phyloP scores from a whole-genome alignment of 2,113 vertebrate genomes.

The Bufo gargarizans region DNA sequence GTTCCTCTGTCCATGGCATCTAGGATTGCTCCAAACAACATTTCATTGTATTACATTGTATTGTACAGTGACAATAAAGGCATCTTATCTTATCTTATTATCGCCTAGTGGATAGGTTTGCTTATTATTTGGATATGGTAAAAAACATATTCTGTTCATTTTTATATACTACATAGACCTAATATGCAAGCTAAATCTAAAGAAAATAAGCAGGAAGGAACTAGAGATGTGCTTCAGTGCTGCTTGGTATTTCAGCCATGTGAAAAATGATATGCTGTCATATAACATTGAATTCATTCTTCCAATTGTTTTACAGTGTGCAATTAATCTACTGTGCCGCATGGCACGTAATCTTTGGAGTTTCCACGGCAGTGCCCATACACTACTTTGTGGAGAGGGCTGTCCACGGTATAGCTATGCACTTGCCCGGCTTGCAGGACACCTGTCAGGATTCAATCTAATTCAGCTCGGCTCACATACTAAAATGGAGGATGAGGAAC shows the following conservation, averaged over 20 bases:
- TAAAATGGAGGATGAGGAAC: constrained; percentile 16
- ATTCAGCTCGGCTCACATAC: constrained; percentile 33
- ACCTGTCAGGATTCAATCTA: constrained; percentile 47
- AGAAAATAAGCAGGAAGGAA: neutral
- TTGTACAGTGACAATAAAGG: too few relatives aligned
- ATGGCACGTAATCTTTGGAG: constrained; percentile 47
- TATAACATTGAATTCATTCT: neutral
- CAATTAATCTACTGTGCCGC: constrained; percentile 50
- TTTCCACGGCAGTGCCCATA: constrained; percentile 45
- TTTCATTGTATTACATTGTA: too few relatives aligned
- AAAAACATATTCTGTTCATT: neutral
- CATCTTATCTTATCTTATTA: too few relatives aligned
- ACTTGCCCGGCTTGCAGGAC: constrained; percentile 48
- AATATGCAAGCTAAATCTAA: neutral
- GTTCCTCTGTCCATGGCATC: too few relatives aligned
- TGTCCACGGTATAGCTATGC: constrained; percentile 28
- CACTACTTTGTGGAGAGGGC: constrained; percentile 57
- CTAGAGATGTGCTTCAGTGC: neutral
- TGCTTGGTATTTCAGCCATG: neutral
- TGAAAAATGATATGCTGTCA: neutral
- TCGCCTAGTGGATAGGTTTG: neutral
- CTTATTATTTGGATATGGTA: neutral
- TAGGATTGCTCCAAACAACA: too few relatives aligned
- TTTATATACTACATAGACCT: neutral
- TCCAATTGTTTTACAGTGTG: constrained; percentile 20